Base-by-base conservation (phyloP, 2,113 vertebrate species). In the Merops nubicus region DNA sequence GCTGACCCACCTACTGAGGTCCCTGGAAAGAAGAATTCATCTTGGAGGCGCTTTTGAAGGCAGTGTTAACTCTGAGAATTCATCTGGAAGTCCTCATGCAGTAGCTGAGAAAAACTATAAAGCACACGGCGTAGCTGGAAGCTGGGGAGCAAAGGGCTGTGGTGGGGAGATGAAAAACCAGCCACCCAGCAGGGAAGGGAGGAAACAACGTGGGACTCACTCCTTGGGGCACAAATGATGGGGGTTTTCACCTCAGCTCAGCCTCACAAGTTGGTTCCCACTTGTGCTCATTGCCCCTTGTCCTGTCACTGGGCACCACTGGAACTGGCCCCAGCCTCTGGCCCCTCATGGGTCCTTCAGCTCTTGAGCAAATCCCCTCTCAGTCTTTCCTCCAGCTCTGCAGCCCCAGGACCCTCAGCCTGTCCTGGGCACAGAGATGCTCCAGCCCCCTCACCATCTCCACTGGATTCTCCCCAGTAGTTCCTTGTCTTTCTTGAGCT, bases 31-130 rank as follows among this genome's bases (percentile, higher is more conserved):
- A 76, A 40, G 34, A 93, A 88, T 92, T 93, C 53, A 63, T 76
- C 78, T 93, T 6, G 1, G 43, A 68, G 70, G 70, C 13, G 1
- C 74, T 87, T 79, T 15, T 79, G 74, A 88, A 93, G 81, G 54
- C 65, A 85, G n/a, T 0, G 0, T 26, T 92, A 65, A 25, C 2
- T 34, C n/a, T 9, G 26, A 79, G 56, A 87, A 82, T 43, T 96
- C 82, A 85, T 95, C 91, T 96, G 91, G 88, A 96, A 95, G 65
- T 82, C 70, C 70, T 96, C 91, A 79, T 18, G 85, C 38, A 65
- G 74, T 78, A 89, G 81, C 45, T 91, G 87, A 75, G 89, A 89
- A 91, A 70, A 88, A 50, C 86, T 75, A 60, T 75, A 87, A 89
- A 94, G 86, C 68, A 63, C 79, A 70, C 64, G 6, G 4, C 3